Conservation (phyloP, 2,113 vertebrate genomes). For the Siphamia tubifer region DNA sequence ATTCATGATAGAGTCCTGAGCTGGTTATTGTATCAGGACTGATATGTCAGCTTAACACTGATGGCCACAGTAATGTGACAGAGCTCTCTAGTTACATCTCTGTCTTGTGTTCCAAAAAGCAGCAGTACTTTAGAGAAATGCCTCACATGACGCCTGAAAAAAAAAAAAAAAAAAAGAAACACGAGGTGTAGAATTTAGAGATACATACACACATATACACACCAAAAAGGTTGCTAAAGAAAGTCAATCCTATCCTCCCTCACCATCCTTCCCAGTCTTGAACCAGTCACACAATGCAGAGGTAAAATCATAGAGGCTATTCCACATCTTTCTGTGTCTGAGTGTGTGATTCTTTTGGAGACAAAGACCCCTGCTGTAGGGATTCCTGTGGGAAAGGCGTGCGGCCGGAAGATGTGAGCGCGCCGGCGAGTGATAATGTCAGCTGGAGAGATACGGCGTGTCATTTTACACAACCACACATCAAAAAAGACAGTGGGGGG, state of each 20-base stretch:
- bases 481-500: slow-evolving; percentile 75
- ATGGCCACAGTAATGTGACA: slow-evolving; percentile 57
- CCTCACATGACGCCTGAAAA: slow-evolving; percentile 6
- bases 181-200: too few species aligned
- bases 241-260: slow-evolving; percentile 34
- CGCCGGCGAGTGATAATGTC: slow-evolving; percentile 83
- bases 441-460: slow-evolving; percentile 82
- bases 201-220: slow-evolving; percentile 13
- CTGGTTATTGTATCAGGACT: slow-evolving; percentile 42
- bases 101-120: slow-evolving; percentile 38
- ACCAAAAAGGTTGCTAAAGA: slow-evolving; percentile 32
- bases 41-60: slow-evolving; percentile 61
- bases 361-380: slow-evolving; percentile 81
- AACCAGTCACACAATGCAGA: slow-evolving; percentile 62
- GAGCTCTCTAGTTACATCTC: slow-evolving; percentile 52
- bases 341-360: slow-evolving; percentile 60
- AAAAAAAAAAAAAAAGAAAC: not conserved
- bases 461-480: slow-evolving; percentile 81
- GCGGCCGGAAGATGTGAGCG: slow-evolving; percentile 80
- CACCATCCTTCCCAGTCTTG: slow-evolving; percentile 41
- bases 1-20: slow-evolving; percentile 24
- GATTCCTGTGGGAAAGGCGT: slow-evolving; percentile 81
- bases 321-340: slow-evolving; percentile 26
- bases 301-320: slow-evolving; percentile 55
- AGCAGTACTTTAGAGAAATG: not conserved